phyloP scores from a whole-genome alignment of 2,113 vertebrate species.

The Recurvirostra avosetta region DNA sequence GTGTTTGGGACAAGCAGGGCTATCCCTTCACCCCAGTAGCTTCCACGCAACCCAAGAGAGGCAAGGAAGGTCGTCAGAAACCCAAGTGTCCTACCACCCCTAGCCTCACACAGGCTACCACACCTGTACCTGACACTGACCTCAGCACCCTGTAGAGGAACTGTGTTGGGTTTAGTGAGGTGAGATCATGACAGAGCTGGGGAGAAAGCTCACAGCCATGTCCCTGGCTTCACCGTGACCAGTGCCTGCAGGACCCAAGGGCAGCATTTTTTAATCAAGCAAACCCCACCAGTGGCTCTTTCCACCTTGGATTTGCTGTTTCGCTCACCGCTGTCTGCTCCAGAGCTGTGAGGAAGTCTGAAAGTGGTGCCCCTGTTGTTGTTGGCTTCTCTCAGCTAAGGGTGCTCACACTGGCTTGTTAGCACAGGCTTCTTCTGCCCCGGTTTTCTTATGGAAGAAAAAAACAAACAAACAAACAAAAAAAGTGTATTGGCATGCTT shows the following conservation, averaged over 20 bases:
- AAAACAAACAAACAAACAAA: not conserved
- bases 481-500: not conserved
- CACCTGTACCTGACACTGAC: too few species aligned
- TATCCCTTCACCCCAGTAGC: fast-evolving
- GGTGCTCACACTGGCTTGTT: not conserved
- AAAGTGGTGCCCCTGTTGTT: not conserved
- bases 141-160: not conserved
- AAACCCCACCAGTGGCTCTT: not conserved
- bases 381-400: not conserved
- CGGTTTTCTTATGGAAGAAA: not conserved
- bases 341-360: not conserved
- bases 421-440: not conserved
- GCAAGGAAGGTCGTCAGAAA: not conserved
- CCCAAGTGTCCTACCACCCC: not conserved
- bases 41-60: not conserved
- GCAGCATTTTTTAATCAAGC: not conserved
- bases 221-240: fast-evolving
- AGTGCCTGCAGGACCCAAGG: not conserved
- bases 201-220: not conserved
- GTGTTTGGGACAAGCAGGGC: not conserved
- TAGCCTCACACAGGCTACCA: not conserved
- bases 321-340: not conserved
- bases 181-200: not conserved
- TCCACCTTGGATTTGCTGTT: fast-evolving
- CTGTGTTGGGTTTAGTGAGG: not conserved